Evolutionary conservation across 2,113 vertebrate genomes (phyloP), one percentile per base, ranked within the genome.

Genomic region (Upupa epops): DNA sequence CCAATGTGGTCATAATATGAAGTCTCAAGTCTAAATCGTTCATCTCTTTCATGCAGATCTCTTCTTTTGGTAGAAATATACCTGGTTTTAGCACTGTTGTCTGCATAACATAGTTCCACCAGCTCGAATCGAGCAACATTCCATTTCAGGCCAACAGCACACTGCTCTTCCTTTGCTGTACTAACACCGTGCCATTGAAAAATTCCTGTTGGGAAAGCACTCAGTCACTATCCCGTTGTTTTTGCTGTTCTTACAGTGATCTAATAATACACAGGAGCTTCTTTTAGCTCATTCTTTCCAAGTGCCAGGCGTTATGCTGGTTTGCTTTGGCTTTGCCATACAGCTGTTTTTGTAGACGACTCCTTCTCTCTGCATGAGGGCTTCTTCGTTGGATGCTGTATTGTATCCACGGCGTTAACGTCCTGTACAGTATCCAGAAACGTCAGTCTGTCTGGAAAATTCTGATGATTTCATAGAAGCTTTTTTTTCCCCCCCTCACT

Each of bases 311-410:
- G 3, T 74, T 77, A 19, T 77, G 22, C 34, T 68, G 92, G 73
- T 83, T 94, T 93, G 73, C 78, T 93, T 90, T 95, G 90, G 91
- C 86, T 78, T 83, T 92, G 65, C 80, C 80, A 92, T 56, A 55
- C 48, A 74, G 58, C 61, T 95, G 83, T 88, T 96, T 96, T 60
- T 68, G 65, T 5, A 84, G 61, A 65, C 72, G 77, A 60, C 65
- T 91, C 72, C 83, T 90, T 73, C 14, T 28, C 71, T 61, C 54
- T 88, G 82, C 82, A 69, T 92, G 94, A 82, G 63, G 25, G n/a
- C 32, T 83, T 86, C 51, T 31, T 88, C 76, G 66, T 90, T 75
- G 76, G 71, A 89, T 66, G 51, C 69, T 36, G 68, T 63, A n/a
- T 63, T 68, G 69, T 77, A 86, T 92, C 86, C 56, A 28, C 63